These are phyloP conservation scores for Lepidocyrtoides sp. DNA, from an alignment of 2,888 invertebrate species.

Conservation along the genomic window DNA sequence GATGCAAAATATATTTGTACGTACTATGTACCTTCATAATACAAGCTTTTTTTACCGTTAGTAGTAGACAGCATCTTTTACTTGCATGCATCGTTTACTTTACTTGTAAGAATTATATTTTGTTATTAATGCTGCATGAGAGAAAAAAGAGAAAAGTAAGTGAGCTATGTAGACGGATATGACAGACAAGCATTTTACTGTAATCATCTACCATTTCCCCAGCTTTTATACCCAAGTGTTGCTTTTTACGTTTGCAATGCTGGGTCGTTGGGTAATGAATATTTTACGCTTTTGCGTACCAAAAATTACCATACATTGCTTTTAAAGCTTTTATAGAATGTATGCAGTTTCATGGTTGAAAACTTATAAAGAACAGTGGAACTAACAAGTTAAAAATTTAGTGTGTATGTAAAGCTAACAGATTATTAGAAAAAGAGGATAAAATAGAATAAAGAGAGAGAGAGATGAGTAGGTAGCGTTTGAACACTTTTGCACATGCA, in stretches of 20 bases:
- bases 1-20: neutral
- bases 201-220: slow-evolving; percentile 3
- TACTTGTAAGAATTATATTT: too few species aligned
- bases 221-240: slow-evolving; percentile 14
- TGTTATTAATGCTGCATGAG: too few species aligned
- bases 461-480: neutral
- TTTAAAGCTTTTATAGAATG: too few species aligned
- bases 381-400: too few species aligned
- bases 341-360: too few species aligned
- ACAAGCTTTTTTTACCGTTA: neutral
- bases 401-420: too few species aligned
- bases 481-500: neutral
- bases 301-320: too few species aligned
- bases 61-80: neutral
- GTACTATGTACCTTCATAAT: neutral
- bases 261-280: neutral
- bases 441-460: neutral
- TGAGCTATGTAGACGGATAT: neutral
- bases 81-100: too few species aligned
- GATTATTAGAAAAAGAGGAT: neutral
- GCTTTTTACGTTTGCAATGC: too few species aligned
- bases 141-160: neutral
- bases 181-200: neutral
- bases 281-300: slow-evolving; percentile 13
- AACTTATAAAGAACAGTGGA: too few species aligned